Percentiles rank a stretch among this genome's conserved stretches.
Evolutionary conservation across 1,140 invertebrate genomes (phyloP).

Genomic region (Drosophila asahinai): DNA sequence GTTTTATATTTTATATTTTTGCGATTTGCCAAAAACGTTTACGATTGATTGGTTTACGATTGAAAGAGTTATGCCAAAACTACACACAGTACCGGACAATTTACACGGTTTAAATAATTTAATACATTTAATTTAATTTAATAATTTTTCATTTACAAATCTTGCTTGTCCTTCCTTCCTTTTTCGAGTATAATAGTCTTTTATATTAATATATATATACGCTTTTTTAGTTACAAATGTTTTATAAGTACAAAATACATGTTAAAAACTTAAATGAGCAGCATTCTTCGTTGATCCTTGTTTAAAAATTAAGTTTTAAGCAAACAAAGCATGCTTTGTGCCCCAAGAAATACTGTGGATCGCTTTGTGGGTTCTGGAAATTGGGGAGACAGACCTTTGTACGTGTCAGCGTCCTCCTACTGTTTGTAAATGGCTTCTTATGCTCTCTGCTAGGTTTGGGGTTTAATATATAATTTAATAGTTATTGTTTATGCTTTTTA

Average conservation of each 20-base stretch:
- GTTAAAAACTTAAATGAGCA: slow-evolving; percentile 78
- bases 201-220: slow-evolving; percentile 31
- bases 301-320: slow-evolving; percentile 39
- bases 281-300: slow-evolving; percentile 50
- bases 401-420: slow-evolving; percentile 39
- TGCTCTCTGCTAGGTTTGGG: slow-evolving; percentile 24
- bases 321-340: slow-evolving; percentile 61
- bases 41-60: slow-evolving; percentile 23
- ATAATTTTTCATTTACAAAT: slow-evolving; percentile 65
- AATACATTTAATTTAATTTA: slow-evolving; percentile 56
- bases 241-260: slow-evolving; percentile 76
- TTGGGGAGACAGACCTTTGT: slow-evolving; percentile 52
- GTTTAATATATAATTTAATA: slow-evolving; percentile 39
- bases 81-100: slow-evolving; percentile 50
- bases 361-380: slow-evolving; percentile 10
- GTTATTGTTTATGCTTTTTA: slow-evolving; percentile 49
- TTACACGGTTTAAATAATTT: slow-evolving; percentile 72
- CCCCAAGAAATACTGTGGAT: slow-evolving; percentile 68
- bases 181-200: slow-evolving; percentile 60
- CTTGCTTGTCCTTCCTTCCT: slow-evolving; percentile 13
- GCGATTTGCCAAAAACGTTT: slow-evolving; percentile 42
- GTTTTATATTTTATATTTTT: slow-evolving; percentile 14
- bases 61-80: slow-evolving; percentile 32
- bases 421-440: slow-evolving; percentile 46
- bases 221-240: slow-evolving; percentile 49